These are phyloP conservation scores for Mycetomoellerius zeteki DNA, from an alignment of 1,140 invertebrate species.

Conservation along the genomic window DNA sequence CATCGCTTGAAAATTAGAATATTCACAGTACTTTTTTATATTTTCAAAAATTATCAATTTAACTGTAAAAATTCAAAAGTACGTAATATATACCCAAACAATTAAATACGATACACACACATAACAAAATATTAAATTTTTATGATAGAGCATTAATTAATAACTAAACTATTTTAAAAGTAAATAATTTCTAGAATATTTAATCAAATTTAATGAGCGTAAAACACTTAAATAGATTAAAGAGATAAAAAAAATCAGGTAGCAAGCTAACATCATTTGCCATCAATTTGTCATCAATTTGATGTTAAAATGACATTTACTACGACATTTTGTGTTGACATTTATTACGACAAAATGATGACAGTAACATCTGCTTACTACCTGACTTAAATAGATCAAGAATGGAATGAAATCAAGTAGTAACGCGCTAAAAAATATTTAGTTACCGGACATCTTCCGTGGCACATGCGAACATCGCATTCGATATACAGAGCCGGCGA, in stretches of 20 bases:
- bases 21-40: not conserved
- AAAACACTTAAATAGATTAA: not conserved
- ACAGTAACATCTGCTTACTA: no score
- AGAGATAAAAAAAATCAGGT: no score
- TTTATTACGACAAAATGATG: no score
- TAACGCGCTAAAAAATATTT: not conserved
- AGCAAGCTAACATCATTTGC: no score
- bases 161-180: not conserved
- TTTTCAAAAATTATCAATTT: not conserved
- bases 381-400: not conserved
- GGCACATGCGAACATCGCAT: constrained; percentile 98
- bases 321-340: no score
- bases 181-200: not conserved
- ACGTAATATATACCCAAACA: no score
- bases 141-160: not conserved
- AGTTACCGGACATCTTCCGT: constrained; percentile 96
- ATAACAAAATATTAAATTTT: not conserved
- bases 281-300: no score
- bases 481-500: constrained; percentile 97
- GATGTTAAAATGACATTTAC: no score
- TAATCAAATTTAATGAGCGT: not conserved
- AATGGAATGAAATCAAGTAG: not conserved
- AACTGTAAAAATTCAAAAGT: not conserved
- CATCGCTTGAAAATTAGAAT: constrained; percentile 3
- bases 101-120: not conserved